Percentiles rank a stretch among this genome's conserved stretches.
Evolutionary conservation across 2,797 vertebrate genomes (phyloP).

Genomic region (Lates japonicus): DNA sequence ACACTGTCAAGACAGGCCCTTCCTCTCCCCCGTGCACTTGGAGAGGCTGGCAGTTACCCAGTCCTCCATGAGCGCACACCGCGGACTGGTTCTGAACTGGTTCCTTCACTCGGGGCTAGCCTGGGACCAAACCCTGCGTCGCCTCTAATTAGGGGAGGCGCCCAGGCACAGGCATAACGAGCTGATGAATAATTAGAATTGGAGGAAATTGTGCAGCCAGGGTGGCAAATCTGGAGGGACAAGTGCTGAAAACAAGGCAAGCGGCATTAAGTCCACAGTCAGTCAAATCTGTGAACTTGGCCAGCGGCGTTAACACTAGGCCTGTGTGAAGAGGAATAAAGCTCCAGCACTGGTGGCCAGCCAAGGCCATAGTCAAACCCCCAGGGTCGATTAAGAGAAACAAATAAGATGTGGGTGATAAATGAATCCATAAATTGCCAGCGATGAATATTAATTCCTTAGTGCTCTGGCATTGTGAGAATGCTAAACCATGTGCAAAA

Average conservation of each 20-base stretch:
- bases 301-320: slow-evolving; percentile 90
- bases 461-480: slow-evolving; percentile 30
- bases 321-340: slow-evolving; percentile 88
- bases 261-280: slow-evolving; percentile 94
- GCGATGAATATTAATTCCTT: slow-evolving; percentile 73
- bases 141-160: slow-evolving; percentile 86
- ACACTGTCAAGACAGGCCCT: slow-evolving; percentile 71
- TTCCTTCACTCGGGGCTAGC: slow-evolving; percentile 86
- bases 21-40: slow-evolving; percentile 60
- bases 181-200: slow-evolving; percentile 94
- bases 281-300: slow-evolving; percentile 91
- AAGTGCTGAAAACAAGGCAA: slow-evolving; percentile 96
- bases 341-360: slow-evolving; percentile 89
- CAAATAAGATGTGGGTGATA: slow-evolving; percentile 83
- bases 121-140: slow-evolving; percentile 84
- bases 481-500: slow-evolving; percentile 50
- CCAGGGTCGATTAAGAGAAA: slow-evolving; percentile 79
- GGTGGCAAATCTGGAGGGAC: slow-evolving; percentile 96
- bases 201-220: slow-evolving; percentile 89
- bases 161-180: slow-evolving; percentile 83
- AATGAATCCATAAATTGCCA: slow-evolving; percentile 83
- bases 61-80: slow-evolving; percentile 71
- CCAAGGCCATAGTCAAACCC: slow-evolving; percentile 82
- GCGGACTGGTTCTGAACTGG: slow-evolving; percentile 88
- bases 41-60: slow-evolving; percentile 82